Evolutionary conservation across 92 coral and sea anemone genomes (phyloP).

Genomic region (Porites rus): DNA sequence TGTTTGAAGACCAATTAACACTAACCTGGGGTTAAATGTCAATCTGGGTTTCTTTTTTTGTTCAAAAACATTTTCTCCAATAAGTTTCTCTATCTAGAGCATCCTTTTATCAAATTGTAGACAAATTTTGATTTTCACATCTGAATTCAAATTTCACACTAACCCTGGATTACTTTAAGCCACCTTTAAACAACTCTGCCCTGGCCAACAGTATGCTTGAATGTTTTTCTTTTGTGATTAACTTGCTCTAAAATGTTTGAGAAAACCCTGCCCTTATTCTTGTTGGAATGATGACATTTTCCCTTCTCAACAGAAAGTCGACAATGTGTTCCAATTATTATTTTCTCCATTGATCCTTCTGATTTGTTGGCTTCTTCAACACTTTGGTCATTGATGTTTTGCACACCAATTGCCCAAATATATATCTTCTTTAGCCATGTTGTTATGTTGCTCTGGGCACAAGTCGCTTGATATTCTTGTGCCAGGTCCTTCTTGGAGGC

Average conservation of each 20-base stretch:
- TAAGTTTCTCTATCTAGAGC: too few relatives aligned
- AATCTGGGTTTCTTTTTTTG: too few relatives aligned
- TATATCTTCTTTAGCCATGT: conserved; percentile 22
- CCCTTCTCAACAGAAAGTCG: conserved; percentile 7
- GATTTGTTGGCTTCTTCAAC: conserved; percentile 10
- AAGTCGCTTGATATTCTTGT: conserved; percentile 50
- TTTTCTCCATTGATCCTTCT: conserved; percentile 44
- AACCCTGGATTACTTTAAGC: too few relatives aligned
- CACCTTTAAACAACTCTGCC: too few relatives aligned
- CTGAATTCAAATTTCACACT: too few relatives aligned
- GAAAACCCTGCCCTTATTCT: not conserved
- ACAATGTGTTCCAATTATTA: not conserved
- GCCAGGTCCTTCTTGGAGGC: conserved; percentile 34
- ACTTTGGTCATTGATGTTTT: not conserved
- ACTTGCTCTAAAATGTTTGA: conserved; percentile 40
- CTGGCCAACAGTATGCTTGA: conserved; percentile 16
- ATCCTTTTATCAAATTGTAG: not conserved
- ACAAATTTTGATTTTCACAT: not conserved
- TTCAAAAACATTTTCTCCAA: too few relatives aligned
- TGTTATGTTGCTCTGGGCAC: conserved; percentile 39
- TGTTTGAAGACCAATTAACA: too few relatives aligned
- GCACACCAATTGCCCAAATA: conserved; percentile 21
- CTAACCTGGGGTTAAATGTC: too few relatives aligned
- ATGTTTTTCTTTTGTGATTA: conserved; percentile 15
- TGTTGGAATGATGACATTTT: conserved; percentile 38